phyloP scores from a whole-genome alignment of 2,797 vertebrate species.

The Australoheros facetus region DNA sequence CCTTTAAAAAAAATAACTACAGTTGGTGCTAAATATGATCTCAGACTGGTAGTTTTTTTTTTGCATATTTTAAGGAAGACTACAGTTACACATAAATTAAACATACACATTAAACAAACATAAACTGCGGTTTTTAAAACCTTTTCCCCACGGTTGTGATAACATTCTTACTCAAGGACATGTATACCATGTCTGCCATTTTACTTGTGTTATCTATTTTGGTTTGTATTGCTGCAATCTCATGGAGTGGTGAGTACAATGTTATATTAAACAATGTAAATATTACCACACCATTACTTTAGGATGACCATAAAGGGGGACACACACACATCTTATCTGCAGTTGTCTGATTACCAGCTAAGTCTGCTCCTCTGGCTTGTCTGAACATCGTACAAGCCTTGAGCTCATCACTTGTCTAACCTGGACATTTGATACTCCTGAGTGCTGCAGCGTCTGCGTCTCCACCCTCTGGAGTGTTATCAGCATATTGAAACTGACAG shows the following conservation, averaged over 20 bases:
- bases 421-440: constrained; percentile 51
- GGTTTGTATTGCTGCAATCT: not conserved
- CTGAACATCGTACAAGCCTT: constrained; percentile 20
- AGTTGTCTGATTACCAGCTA: constrained; percentile 22
- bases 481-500: constrained; percentile 66
- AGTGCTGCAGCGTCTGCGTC: constrained; percentile 40
- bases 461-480: constrained; percentile 62
- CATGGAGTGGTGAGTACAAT: not conserved
- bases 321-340: not conserved
- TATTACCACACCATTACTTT: not conserved
- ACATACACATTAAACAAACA: no score
- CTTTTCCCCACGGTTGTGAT: not conserved
- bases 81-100: not conserved
- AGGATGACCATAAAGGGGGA: not conserved
- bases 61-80: not conserved
- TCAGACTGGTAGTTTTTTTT: not conserved
- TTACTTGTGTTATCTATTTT: not conserved
- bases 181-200: not conserved
- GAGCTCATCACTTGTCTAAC: constrained; percentile 54
- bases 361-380: constrained; percentile 4
- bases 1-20: not conserved
- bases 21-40: not conserved
- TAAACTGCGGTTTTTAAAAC: not conserved
- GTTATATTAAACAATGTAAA: not conserved
- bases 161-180: not conserved